Percentiles rank a stretch among this genome's conserved stretches.
phyloP scores from a whole-genome alignment of 2,888 invertebrate species.

The Neoaliturus tenellus region DNA sequence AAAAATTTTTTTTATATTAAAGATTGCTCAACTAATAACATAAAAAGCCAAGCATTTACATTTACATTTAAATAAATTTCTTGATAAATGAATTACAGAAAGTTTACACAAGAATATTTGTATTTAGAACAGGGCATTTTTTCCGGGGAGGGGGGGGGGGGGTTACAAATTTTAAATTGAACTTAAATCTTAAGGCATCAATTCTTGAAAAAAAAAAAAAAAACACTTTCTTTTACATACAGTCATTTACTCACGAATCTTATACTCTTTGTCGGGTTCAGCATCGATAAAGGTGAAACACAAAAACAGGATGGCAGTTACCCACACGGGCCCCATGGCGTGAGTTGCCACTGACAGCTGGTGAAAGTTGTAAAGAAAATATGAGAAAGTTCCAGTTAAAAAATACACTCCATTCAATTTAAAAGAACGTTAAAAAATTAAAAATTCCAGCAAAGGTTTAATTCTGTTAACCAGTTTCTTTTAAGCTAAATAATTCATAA shows the following conservation, averaged over 20 bases:
- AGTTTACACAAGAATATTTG: no score
- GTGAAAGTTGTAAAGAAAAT: background rate
- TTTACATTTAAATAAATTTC: no score
- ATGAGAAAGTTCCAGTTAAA: background rate
- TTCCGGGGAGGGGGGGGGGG: no score
- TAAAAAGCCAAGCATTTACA: no score
- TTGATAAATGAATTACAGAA: no score
- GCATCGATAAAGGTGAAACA: background rate
- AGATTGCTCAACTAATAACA: no score
- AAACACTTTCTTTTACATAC: background rate
- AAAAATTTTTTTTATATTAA: no score
- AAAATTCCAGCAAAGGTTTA: background rate
- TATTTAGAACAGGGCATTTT: no score
- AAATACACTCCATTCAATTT: background rate
- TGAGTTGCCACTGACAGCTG: background rate
- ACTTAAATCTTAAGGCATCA: no score
- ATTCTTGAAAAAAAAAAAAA: background rate
- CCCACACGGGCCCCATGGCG: background rate
- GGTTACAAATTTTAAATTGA: no score
- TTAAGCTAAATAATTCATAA: conserved; percentile 27
- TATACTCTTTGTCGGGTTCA: background rate
- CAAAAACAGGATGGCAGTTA: background rate
- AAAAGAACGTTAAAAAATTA: background rate
- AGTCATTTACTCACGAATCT: conserved; percentile 14
- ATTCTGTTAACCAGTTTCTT: background rate